These are phyloP conservation scores for Morbakka virulenta DNA, from an alignment of 30 jellyfish, hydroid and myxozoan species.

Conservation along the genomic window DNA sequence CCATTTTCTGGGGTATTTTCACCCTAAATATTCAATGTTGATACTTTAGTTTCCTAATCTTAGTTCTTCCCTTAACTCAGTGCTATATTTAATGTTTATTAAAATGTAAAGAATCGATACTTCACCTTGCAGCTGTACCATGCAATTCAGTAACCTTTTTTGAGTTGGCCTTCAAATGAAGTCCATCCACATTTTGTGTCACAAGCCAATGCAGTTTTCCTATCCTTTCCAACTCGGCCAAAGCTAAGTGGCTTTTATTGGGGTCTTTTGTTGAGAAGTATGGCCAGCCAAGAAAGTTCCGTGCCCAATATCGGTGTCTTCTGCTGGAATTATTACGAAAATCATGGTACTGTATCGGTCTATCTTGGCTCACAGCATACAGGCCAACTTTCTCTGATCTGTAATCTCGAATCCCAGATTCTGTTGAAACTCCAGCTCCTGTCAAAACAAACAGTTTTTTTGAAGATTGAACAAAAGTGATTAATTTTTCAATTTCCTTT, in stretches of 20 bases:
- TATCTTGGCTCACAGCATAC: conserved; percentile 53
- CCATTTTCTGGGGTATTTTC: too few species aligned
- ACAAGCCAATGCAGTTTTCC: conserved; percentile 93
- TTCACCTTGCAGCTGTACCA: conserved; percentile 89
- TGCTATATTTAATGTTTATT: too few species aligned
- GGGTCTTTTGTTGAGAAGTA: conserved; percentile 66
- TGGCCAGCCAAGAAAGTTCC: conserved; percentile 95
- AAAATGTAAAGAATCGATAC: too few species aligned
- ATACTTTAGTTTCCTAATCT: too few species aligned
- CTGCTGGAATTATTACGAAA: conserved; percentile 46
- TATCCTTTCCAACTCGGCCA: conserved; percentile 65
- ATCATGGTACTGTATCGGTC: conserved; percentile 76
- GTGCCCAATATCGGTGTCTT: conserved; percentile 88
- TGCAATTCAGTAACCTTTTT: conserved; percentile 77
- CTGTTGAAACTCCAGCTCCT: conserved; percentile 96
- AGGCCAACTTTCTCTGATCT: conserved; percentile 85
- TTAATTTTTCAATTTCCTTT: conserved; percentile 12
- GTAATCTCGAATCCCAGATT: conserved; percentile 90
- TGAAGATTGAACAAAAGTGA: conserved; percentile 36
- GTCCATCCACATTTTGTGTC: conserved; percentile 95
- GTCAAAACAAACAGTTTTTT: conserved; percentile 66
- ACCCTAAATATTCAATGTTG: too few species aligned
- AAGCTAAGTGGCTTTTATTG: conserved; percentile 38
- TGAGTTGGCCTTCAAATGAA: conserved; percentile 85
- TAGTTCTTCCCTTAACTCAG: too few species aligned